phyloP scores from a whole-genome alignment of 92 coral and sea anemone species.

The Plumapathes pennacea region DNA sequence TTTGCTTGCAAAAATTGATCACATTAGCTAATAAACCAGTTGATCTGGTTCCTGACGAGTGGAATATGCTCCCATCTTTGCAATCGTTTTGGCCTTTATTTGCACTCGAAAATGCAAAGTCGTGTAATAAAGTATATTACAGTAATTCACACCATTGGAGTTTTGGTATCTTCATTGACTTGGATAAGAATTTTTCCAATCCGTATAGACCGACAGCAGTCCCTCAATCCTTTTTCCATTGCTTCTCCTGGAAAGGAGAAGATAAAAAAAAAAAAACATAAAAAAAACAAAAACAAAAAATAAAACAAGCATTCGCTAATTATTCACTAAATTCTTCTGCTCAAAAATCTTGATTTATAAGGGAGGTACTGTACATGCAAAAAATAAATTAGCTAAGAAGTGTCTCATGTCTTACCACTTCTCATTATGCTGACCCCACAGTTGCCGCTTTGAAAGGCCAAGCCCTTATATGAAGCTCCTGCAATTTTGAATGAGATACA shows the following conservation, averaged over 20 bases:
- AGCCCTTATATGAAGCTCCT: constrained; percentile 86
- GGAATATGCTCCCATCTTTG: too few species aligned
- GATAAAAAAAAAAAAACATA: not conserved
- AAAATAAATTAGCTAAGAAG: too few species aligned
- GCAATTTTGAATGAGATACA: not conserved
- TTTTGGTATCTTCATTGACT: constrained; percentile 55
- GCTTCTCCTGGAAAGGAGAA: constrained; percentile 76
- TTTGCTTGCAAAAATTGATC: too few species aligned
- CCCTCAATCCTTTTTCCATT: constrained; percentile 97
- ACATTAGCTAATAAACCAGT: too few species aligned
- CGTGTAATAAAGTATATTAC: too few species aligned
- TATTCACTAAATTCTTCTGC: too few species aligned
- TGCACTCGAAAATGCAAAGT: too few species aligned
- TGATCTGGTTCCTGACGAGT: too few species aligned
- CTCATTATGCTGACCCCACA: constrained; percentile 99
- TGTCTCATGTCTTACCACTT: constrained; percentile 71
- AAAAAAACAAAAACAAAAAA: not conserved
- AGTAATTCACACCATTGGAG: constrained; percentile 71
- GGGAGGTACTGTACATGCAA: too few species aligned
- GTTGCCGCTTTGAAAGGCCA: constrained; percentile 89
- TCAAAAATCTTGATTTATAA: too few species aligned
- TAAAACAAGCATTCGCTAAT: too few species aligned
- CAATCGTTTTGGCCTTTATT: too few species aligned
- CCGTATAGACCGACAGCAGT: constrained; percentile 95
- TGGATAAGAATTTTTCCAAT: constrained; percentile 97